Conservation (phyloP, 2,888 invertebrate genomes). For the Balanococcus diminutus region DNA sequence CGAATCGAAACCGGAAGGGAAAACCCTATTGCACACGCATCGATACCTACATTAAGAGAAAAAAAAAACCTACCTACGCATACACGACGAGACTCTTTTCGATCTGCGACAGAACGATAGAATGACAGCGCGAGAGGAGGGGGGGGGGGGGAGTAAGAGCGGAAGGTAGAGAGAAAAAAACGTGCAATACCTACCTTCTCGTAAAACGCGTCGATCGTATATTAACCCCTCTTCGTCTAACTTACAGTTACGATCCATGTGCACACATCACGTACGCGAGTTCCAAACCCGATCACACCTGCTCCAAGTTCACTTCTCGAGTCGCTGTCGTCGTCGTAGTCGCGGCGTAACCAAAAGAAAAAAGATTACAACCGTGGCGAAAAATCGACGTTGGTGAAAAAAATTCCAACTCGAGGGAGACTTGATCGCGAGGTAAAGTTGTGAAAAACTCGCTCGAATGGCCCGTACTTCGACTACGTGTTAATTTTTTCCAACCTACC, state of each 20-base stretch:
- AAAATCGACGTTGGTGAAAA: not conserved
- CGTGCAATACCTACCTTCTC: not conserved
- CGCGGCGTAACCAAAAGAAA: not conserved
- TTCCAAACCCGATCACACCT: not conserved
- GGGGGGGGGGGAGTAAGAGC: not conserved
- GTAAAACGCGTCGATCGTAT: not conserved
- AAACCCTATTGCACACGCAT: not conserved
- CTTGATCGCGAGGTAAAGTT: not conserved
- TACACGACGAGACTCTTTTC: not conserved
- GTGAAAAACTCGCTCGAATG: not conserved
- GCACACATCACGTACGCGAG: not conserved
- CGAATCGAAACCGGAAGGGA: conserved; percentile 14
- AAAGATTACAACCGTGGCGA: not conserved
- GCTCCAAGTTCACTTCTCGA: not conserved
- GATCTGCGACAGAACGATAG: not conserved
- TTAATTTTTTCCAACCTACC: not conserved
- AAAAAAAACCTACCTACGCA: not conserved
- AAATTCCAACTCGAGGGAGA: not conserved
- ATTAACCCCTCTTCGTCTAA: not conserved
- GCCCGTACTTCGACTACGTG: not conserved
- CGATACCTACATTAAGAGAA: not conserved
- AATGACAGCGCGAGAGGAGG: not conserved
- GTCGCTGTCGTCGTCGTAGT: not conserved
- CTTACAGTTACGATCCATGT: not conserved
- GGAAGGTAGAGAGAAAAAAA: not conserved